Percentiles rank a stretch among this genome's conserved stretches.
Conservation (phyloP, 2,888 invertebrate genomes). For the Ligdia adustata region DNA sequence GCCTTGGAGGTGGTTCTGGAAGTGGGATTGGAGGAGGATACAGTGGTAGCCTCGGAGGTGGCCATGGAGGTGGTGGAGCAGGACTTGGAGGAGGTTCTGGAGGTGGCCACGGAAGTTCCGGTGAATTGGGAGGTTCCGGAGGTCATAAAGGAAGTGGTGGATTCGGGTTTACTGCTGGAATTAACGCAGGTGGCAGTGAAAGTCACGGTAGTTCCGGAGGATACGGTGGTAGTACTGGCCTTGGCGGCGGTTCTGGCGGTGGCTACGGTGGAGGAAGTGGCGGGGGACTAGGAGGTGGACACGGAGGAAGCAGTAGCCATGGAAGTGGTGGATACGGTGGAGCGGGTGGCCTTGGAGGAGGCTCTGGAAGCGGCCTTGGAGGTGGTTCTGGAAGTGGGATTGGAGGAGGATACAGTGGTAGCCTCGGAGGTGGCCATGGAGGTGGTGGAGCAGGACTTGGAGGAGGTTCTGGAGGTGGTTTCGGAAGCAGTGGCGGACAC, state of each 20-base stretch:
- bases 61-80: background rate
- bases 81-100: conserved; percentile 29
- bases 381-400: conserved; percentile 22
- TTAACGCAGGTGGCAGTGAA: background rate
- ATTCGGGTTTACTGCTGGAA: background rate
- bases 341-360: conserved; percentile 33
- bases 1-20: background rate
- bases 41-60: background rate
- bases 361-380: conserved; percentile 21
- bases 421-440: conserved; percentile 41
- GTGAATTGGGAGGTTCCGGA: background rate
- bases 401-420: conserved; percentile 22
- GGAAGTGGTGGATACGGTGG: conserved; percentile 31
- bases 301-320: conserved; percentile 9
- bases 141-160: background rate
- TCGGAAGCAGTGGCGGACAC: conserved; percentile 38
- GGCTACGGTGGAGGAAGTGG: conserved; percentile 44
- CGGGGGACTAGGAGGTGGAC: conserved; percentile 50
- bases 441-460: conserved; percentile 33
- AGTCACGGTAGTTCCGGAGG: conserved; percentile 37
- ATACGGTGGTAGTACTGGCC: conserved; percentile 24
- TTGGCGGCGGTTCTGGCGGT: conserved; percentile 32
- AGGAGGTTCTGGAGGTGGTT: conserved; percentile 31
- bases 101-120: background rate
- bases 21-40: background rate